Evolutionary conservation across 2,797 vertebrate genomes (phyloP), one percentile per base, ranked within the genome.

Genomic region (Aldrovandia affinis): DNA sequence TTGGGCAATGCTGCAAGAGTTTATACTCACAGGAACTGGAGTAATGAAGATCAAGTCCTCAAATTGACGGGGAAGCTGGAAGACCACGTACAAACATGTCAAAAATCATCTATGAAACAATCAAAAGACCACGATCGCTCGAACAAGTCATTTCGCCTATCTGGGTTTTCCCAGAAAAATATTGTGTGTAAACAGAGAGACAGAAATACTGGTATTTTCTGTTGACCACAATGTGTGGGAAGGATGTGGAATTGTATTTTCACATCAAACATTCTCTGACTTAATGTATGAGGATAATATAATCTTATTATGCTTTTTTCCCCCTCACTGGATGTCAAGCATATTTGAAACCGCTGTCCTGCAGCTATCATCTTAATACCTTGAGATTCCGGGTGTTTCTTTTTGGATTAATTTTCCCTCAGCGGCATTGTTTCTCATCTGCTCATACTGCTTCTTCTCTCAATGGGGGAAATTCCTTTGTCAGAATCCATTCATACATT

Each of bases 401-500:
- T 65, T 33, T 65, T 28, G n/a, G 61, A 65, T 65, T 65, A 33
- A 14, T 78, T 78, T n/a, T 50, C 39, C 77, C 20, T 28, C 25
- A n/a, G 12, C 42, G 52, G 44, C 39, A 78, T 75, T n/a, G 4
- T 79, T 79, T 79, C 8, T 9, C 77, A 52, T 79, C 22, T 52
- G n/a, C 59, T 63, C 25, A 7, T 63, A 28, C 22, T 63, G 25
- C 25, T 63, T 12, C 59, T 28, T n/a, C 22, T n/a, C n/a, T 28
- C 47, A 79, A 52, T 54, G 47, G 7, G 44, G 50, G 47, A 59
- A 22, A 81, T 30, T 81, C 15, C 12, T 81, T n/a, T 81, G 52
- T 81, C 30, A 39, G 54, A 57, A 30, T 57, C 55, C 30, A 81
- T 81, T 81, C 54, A 59, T 20, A 39, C 54, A 44, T 65, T n/a